Base-by-base conservation (phyloP, 2,113 vertebrate genomes). In the Zosterops pallidus region DNA sequence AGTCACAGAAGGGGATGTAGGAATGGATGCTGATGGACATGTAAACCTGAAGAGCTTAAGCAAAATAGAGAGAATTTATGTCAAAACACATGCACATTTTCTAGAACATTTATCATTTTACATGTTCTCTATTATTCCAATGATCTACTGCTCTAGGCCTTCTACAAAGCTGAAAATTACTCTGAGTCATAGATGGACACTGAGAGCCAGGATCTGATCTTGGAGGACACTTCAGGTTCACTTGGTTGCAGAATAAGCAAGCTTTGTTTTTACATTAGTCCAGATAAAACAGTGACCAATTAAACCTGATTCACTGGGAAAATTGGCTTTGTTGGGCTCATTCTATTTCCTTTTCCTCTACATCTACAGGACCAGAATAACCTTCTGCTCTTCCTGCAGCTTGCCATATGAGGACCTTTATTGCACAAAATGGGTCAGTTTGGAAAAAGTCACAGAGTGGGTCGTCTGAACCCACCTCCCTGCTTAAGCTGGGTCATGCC, bases 51-150 rank as follows among this genome's bases (percentile, higher is more conserved):
- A 59, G 24, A 69, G 9, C 21, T 68, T 31, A 60, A 62, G 41
- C 5, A 65, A 85, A 88, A 46, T 7, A 4, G 11, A 62, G 11
- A 42, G 2, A 77, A 55, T 55, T 72, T 50, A 37, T 41, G 16
- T 15, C 19, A 15, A 72, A 72, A 50, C 14, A 57, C 9, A 16
- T 2, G 20, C 4, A 24, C 2, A 33, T 1, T 68, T 78, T 83
- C 42, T 59, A 11, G 35, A 84, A 86, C 12, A 19, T n/a, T 44
- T 57, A 24, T 52, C 3, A 9, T 52, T 90, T 77, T 33, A 56
- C 39, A 12, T 1, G 0, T 56, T 41, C 37, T 69, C 9, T 42
- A 0, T 42, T 64, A 57, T 59, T 86, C 12, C 21, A 56, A 15
- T 49, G 50, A 4, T 14, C 8, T 28, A 7, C 7, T 44, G 46